Conservation (phyloP, 2,888 invertebrate genomes). For the Periphyllus acericola region DNA sequence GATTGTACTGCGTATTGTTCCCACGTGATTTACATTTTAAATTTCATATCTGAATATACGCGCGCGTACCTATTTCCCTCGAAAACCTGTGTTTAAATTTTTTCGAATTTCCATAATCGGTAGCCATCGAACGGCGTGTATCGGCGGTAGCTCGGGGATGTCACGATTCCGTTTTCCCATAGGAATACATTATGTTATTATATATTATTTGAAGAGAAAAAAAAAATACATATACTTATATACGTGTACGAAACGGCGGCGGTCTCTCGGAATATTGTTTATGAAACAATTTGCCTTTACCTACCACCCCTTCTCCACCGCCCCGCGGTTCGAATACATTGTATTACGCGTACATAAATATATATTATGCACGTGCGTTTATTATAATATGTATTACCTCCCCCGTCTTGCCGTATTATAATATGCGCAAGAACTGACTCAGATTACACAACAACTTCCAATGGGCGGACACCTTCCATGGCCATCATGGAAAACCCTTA, state of each 20-base stretch:
- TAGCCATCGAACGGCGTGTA: constrained; percentile 32
- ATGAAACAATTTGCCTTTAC: neutral
- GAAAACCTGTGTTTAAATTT: constrained; percentile 50
- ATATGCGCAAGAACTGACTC: too few relatives aligned
- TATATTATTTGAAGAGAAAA: neutral
- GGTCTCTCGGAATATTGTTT: constrained; percentile 15
- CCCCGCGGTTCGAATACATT: neutral
- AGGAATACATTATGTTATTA: constrained; percentile 1
- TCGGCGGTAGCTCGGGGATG: constrained; percentile 54
- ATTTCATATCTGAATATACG: constrained; percentile 31
- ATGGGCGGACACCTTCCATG: too few relatives aligned
- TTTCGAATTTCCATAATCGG: constrained; percentile 58
- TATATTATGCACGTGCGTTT: neutral
- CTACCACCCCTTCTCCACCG: neutral
- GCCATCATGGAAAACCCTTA: too few relatives aligned
- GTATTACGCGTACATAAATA: too few relatives aligned
- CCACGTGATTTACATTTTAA: constrained; percentile 58
- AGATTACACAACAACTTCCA: too few relatives aligned
- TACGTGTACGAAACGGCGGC: neutral
- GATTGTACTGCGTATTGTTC: constrained; percentile 54
- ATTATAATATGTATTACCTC: too few relatives aligned
- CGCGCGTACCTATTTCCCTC: neutral
- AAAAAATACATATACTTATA: neutral
- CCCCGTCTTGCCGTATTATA: neutral
- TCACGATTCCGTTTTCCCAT: constrained; percentile 56